Conservation (phyloP, 2,888 invertebrate species). For the Lypha dubia region DNA sequence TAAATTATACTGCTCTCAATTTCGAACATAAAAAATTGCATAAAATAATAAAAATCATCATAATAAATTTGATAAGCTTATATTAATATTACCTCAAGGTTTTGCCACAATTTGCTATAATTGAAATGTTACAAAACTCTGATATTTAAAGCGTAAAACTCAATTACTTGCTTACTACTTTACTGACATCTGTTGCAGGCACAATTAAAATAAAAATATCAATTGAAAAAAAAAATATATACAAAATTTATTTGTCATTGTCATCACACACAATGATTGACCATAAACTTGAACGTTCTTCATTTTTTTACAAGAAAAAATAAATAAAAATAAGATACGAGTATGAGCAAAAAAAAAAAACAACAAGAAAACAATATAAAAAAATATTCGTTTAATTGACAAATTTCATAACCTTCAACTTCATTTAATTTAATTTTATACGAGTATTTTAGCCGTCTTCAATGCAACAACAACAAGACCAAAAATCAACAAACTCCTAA, state of each 20-base stretch:
- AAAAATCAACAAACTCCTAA: conserved; percentile 46
- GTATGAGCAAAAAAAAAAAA: not conserved
- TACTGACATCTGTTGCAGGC: not conserved
- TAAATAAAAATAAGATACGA: not conserved
- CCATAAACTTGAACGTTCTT: conserved; percentile 68
- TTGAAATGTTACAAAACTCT: conserved; percentile 29
- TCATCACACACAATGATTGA: conserved; percentile 62
- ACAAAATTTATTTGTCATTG: conserved; percentile 57
- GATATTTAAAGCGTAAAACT: not conserved
- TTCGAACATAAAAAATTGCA: no score
- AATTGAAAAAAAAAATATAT: conserved; percentile 13
- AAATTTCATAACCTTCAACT: conserved; percentile 68
- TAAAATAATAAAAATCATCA: not conserved
- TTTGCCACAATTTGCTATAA: conserved; percentile 18
- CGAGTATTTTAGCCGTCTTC: conserved; percentile 50
- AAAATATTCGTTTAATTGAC: conserved; percentile 52
- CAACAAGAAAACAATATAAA: conserved; percentile 15
- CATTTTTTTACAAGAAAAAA: no score
- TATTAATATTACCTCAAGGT: conserved; percentile 16
- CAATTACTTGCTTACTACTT: not conserved
- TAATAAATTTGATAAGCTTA: no score
- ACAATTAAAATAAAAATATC: conserved; percentile 16
- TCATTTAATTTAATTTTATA: conserved; percentile 54
- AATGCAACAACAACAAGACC: conserved; percentile 44
- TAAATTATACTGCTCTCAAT: no score